Evolutionary conservation across 2,113 vertebrate species (phyloP).

Genomic region (Cisticola juncidis): DNA sequence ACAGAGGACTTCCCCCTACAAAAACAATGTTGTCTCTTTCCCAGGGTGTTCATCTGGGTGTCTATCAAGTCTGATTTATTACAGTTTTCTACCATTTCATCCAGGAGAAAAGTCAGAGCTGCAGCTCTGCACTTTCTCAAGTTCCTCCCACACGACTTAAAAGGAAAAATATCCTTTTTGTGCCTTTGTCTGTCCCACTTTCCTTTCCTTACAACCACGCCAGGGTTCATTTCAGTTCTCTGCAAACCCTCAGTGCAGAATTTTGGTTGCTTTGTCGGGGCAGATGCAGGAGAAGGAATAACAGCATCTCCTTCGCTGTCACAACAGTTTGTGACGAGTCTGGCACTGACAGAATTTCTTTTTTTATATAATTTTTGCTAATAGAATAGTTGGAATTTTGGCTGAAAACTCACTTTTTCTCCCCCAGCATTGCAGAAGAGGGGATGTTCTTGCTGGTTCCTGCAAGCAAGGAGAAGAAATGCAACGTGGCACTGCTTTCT

Average conservation of each 20-base stretch:
- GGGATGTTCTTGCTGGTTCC: neutral
- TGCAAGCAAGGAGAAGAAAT: neutral
- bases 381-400: neutral
- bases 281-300: neutral
- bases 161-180: neutral
- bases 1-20: constrained; percentile 6
- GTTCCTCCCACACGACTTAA: neutral
- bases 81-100: neutral
- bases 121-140: neutral
- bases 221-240: neutral
- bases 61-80: neutral
- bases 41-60: neutral
- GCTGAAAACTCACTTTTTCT: neutral
- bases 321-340: neutral
- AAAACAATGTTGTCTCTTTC: neutral
- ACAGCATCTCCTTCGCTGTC: neutral
- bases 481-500: neutral
- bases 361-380: neutral
- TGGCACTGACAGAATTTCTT: neutral
- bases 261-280: neutral
- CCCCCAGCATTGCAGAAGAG: neutral
- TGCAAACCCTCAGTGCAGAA: neutral
- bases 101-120: neutral
- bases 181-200: neutral
- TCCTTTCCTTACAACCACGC: neutral